Percentiles rank a stretch among this genome's conserved stretches.
Conservation (phyloP, 2,797 vertebrate species). For the Fistularia tabacaria region DNA sequence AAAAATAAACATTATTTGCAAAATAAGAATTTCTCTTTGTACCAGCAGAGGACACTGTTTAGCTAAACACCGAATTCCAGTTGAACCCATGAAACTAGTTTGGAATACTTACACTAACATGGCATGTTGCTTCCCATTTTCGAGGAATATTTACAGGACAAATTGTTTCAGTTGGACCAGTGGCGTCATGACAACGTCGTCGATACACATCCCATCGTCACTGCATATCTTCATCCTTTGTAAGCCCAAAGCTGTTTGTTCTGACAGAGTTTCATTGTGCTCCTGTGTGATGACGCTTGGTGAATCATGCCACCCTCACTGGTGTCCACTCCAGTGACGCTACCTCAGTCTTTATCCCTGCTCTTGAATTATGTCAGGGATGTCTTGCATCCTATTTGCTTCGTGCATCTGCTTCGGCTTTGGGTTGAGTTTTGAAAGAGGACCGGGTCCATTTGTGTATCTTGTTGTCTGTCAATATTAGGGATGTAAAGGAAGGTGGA, state of each 20-base stretch:
- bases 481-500: not conserved
- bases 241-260: constrained; percentile 9
- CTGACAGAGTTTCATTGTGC: constrained; percentile 39
- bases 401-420: not conserved
- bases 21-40: no score
- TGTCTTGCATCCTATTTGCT: not conserved
- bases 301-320: constrained; percentile 20
- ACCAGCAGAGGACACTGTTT: no score
- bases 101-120: no score
- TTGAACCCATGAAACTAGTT: no score
- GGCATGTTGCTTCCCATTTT: no score
- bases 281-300: constrained; percentile 18
- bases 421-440: no score
- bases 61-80: no score
- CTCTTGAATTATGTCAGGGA: constrained; percentile 11
- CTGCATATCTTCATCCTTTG: constrained; percentile 14
- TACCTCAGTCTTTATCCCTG: constrained; percentile 9
- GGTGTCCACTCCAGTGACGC: constrained; percentile 17
- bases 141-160: no score
- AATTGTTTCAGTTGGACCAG: no score
- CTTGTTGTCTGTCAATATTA: not conserved
- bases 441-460: no score
- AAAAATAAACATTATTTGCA: no score
- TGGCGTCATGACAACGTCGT: no score
- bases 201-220: not conserved